Evolutionary conservation across 1,140 invertebrate species (phyloP).

Genomic region (Drosophila insularis): DNA sequence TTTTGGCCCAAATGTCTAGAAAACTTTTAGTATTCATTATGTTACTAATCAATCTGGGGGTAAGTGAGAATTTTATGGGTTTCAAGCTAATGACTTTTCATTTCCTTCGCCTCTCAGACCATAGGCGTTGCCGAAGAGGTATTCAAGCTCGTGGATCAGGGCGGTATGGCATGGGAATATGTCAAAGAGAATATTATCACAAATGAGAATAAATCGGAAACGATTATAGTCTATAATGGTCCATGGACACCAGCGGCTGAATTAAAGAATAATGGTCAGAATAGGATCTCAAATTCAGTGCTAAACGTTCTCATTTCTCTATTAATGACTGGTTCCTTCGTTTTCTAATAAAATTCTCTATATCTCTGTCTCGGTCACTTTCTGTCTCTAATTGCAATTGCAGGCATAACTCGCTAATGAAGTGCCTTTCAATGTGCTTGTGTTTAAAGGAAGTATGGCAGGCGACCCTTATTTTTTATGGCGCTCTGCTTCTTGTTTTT

Average conservation of each 20-base stretch:
- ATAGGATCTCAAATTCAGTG: neutral
- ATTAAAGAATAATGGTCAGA: neutral
- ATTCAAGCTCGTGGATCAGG: conserved; percentile 10
- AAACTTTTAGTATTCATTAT: conserved; percentile 1
- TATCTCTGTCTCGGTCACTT: no score
- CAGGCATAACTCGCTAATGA: conserved; percentile 57
- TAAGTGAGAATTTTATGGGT: neutral
- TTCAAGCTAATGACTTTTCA: neutral
- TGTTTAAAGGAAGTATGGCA: conserved; percentile 19
- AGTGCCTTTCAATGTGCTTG: conserved; percentile 51
- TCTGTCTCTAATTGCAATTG: conserved; percentile 8
- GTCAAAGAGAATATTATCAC: neutral
- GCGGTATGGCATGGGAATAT: conserved; percentile 20
- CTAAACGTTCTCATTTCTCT: neutral
- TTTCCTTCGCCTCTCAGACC: neutral
- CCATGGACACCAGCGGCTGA: conserved; percentile 6
- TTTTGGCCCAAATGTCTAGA: neutral
- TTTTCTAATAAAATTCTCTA: conserved; percentile 22
- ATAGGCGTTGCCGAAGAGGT: neutral
- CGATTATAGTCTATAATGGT: conserved; percentile 12
- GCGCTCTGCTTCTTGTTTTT: conserved; percentile 38
- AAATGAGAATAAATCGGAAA: neutral
- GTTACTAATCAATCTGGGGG: neutral
- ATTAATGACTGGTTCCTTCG: neutral
- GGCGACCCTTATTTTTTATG: conserved; percentile 25